phyloP scores from a whole-genome alignment of 2,113 vertebrate species.

The Sebastes schlegelii region DNA sequence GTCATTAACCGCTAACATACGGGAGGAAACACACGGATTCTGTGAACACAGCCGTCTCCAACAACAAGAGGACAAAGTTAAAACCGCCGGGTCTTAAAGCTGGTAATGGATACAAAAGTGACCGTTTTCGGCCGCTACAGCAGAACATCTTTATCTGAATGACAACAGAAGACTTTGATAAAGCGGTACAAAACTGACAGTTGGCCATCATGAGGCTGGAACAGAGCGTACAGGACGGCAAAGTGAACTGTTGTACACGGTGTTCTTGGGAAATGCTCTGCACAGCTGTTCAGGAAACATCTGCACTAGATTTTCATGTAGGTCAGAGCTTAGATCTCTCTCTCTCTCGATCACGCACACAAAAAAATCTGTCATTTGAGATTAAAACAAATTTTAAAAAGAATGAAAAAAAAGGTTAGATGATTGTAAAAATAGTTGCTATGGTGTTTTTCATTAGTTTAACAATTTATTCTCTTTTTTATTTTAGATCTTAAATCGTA shows the following conservation, averaged over 20 bases:
- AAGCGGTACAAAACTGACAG: conserved; percentile 4
- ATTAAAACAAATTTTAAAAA: conserved; percentile 1
- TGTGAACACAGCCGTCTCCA: background rate
- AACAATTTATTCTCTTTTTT: background rate
- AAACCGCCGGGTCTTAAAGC: background rate
- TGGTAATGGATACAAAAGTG: conserved; percentile 1
- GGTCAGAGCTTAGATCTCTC: conserved; percentile 51
- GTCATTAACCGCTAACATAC: background rate
- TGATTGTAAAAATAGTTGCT: background rate
- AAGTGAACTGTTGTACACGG: conserved; percentile 16
- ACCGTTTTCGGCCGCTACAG: background rate
- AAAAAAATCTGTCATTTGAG: background rate
- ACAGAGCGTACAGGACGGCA: background rate
- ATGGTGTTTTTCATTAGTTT: background rate
- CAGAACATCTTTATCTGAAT: background rate
- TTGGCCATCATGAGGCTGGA: conserved; percentile 1
- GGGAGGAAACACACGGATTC: conserved; percentile 4
- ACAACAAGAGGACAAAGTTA: background rate
- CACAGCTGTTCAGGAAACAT: conserved; percentile 68
- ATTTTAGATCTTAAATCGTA: background rate
- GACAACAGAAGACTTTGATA: background rate
- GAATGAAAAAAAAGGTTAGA: background rate
- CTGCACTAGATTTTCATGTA: conserved; percentile 58
- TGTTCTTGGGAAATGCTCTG: conserved; percentile 34
- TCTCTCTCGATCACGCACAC: background rate